Base-by-base conservation (phyloP, 2,113 vertebrate species). In the Elaphurus davidianus region DNA sequence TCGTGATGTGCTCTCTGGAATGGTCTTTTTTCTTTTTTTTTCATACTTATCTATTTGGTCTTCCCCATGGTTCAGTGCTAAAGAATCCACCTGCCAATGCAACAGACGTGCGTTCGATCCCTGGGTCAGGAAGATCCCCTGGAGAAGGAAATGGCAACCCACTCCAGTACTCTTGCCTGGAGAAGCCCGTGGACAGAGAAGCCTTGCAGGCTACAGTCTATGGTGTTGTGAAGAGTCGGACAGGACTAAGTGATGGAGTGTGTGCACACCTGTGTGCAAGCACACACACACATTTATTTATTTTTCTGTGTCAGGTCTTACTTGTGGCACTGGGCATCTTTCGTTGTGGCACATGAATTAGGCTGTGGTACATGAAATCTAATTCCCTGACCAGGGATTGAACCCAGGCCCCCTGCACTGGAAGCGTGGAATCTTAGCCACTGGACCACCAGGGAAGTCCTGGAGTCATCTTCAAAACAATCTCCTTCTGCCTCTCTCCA, bases 251-350 rank as follows among this genome's bases (percentile, higher is more conserved):
- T 36, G 17, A 10, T 1, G 10, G 8, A 36, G 8, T 9, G 33
- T 4, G 0, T n/a, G 33, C 16, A n/a, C 0, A 0, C 28, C 60
- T 64, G 7, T 4, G 62, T 64, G 7, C 1, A 0, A 0, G 0
- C 16, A n/a, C 33, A 71, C 17, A 71, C 64, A 36, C 4, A 36
- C 64, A 36, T 36, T 5, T 21, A 36, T 21, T 21, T 36, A 36
- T 67, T 67, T 36, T 21, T 36, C 64, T 71, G 17, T 0, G 0
- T 9, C n/a, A 71, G 17, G 4, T 21, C 17, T 71, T 11, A 11
- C 17, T 71, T 71, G 64, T 36, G n/a, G 9, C 64, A 36, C 0
- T 1, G 4, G 64, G 2, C 17, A 36, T 11, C n/a, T 71, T 71
- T 71, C 0, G 0, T 12, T 12, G 2, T 40, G n/a, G 67, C 19